phyloP scores from a whole-genome alignment of 2,113 vertebrate species.

The Echinops telfairi region DNA sequence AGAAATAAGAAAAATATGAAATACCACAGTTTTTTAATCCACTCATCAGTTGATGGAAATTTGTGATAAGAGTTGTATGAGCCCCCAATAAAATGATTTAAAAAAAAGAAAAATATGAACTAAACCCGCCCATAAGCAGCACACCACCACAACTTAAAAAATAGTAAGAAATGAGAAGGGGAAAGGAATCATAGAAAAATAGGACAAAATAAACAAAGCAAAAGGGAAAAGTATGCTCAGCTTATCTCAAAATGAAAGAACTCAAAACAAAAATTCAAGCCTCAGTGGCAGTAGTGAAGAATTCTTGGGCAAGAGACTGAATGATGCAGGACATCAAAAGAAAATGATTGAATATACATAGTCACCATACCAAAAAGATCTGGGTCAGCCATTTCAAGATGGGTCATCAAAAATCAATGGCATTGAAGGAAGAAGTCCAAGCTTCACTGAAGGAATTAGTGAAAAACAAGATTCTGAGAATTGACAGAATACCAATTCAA shows the following conservation, averaged over 20 bases:
- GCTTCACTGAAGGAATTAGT: too few relatives aligned
- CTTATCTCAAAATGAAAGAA: too few relatives aligned
- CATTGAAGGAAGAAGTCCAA: too few relatives aligned
- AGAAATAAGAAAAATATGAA: constrained; percentile 7
- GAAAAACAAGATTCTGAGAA: too few relatives aligned
- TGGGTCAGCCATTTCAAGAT: neutral
- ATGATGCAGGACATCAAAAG: neutral
- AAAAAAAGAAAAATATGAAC: neutral
- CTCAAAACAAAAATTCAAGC: too few relatives aligned
- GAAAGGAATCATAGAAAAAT: constrained; percentile 37
- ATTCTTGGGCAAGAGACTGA: too few relatives aligned
- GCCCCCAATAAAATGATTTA: too few relatives aligned
- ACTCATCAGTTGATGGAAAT: too few relatives aligned
- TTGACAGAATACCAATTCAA: too few relatives aligned
- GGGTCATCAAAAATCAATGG: too few relatives aligned
- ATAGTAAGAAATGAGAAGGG: neutral
- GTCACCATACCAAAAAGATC: neutral
- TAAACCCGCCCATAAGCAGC: neutral
- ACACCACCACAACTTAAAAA: constrained; percentile 26
- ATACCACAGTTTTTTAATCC: neutral
- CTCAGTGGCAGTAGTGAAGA: too few relatives aligned
- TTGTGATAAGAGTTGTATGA: too few relatives aligned
- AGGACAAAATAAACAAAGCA: constrained; percentile 4
- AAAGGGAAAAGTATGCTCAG: neutral
- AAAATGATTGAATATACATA: neutral